Evolutionary conservation across 2,797 vertebrate species (phyloP).

Genomic region (Pagetopsis macropterus): DNA sequence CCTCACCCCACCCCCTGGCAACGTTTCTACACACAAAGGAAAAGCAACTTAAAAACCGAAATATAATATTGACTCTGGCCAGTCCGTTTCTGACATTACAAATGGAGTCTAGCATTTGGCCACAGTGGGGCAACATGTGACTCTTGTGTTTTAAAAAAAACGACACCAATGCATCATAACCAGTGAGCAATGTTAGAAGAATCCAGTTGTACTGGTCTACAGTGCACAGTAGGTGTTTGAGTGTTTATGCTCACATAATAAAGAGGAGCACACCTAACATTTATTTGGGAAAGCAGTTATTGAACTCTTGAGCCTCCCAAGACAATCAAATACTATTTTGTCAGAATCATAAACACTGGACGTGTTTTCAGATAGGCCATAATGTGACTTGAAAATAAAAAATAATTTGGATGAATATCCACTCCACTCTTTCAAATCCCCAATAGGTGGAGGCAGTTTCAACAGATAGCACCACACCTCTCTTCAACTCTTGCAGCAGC

Average conservation of each 20-base stretch:
- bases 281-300: slow-evolving; percentile 15
- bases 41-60: not conserved
- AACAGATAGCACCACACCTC: slow-evolving; percentile 88
- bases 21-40: not conserved
- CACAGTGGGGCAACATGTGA: slow-evolving; percentile 43
- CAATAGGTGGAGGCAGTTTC: slow-evolving; percentile 86
- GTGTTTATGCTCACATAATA: not conserved
- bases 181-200: slow-evolving; percentile 3
- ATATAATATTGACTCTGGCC: not conserved
- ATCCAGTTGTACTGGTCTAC: slow-evolving; percentile 2
- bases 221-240: not conserved
- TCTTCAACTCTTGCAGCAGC: slow-evolving; percentile 89
- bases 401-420: slow-evolving; percentile 4
- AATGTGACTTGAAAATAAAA: slow-evolving; percentile 18
- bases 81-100: not conserved
- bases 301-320: not conserved
- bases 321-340: not conserved
- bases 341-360: not conserved
- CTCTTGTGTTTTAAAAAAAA: not conserved
- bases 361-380: not conserved
- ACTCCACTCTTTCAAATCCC: not conserved
- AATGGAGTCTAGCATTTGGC: slow-evolving; percentile 29
- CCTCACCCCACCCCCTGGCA: not conserved
- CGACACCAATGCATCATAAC: too few species aligned
- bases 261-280: not conserved